phyloP scores from a whole-genome alignment of 2,113 vertebrate species.

The Lycaon pictus region DNA sequence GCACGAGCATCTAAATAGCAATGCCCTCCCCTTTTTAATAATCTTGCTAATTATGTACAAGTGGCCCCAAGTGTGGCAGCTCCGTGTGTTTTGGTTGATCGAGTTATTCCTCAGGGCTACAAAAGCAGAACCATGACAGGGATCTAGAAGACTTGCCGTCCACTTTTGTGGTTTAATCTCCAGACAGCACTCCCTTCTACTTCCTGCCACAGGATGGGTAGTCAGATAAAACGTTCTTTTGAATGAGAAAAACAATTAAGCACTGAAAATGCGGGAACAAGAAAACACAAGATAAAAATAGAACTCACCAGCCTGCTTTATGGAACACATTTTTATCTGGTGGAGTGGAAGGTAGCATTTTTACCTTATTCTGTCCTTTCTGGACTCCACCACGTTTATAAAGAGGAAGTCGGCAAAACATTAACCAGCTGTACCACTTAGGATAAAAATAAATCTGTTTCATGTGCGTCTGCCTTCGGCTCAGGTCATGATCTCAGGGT shows the following conservation, averaged over 20 bases:
- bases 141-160: neutral
- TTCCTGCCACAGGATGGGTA: neutral
- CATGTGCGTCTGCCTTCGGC: neutral
- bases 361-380: neutral
- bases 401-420: neutral
- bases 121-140: neutral
- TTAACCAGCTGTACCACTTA: accelerated
- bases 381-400: too few species aligned
- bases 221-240: conserved; percentile 35
- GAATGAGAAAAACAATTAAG: conserved; percentile 65
- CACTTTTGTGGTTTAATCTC: neutral
- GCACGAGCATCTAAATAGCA: neutral
- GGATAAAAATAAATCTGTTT: neutral
- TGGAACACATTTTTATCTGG: neutral
- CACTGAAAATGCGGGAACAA: conserved; percentile 48
- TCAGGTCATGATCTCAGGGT: neutral
- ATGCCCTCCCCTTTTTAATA: neutral
- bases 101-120: neutral
- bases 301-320: neutral
- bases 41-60: neutral
- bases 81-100: neutral
- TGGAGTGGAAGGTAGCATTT: neutral
- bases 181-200: neutral
- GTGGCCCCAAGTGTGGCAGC: neutral
- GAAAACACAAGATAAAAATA: conserved; percentile 56